phyloP scores from a whole-genome alignment of 2,888 invertebrate species.

The Corbicula japonica region DNA sequence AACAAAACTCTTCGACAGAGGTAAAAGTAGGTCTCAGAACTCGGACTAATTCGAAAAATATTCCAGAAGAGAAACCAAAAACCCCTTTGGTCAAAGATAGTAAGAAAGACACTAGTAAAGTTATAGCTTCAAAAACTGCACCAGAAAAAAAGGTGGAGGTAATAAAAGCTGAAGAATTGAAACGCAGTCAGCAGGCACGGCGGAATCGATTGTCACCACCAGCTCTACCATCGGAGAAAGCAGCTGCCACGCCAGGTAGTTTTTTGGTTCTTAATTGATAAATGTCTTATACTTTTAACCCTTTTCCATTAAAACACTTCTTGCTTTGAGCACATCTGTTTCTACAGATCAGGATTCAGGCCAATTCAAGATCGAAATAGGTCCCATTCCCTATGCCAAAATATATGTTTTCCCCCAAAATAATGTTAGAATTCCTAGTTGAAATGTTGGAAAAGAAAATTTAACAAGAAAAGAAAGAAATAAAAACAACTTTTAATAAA shows the following conservation, averaged over 20 bases:
- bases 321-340: too few relatives aligned
- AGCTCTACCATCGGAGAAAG: constrained; percentile 27
- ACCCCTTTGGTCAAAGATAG: constrained; percentile 42
- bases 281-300: background rate
- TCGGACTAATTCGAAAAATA: constrained; percentile 63
- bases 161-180: constrained; percentile 47
- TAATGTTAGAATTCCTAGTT: too few relatives aligned
- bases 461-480: too few relatives aligned
- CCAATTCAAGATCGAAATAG: too few relatives aligned
- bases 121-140: constrained; percentile 42
- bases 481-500: too few relatives aligned
- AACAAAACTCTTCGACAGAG: constrained; percentile 52
- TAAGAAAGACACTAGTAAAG: constrained; percentile 61
- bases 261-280: too few relatives aligned
- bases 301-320: too few relatives aligned
- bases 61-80: constrained; percentile 64
- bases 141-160: constrained; percentile 55
- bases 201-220: constrained; percentile 69
- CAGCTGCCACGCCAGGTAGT: constrained; percentile 10
- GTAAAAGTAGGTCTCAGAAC: constrained; percentile 69
- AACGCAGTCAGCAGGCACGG: constrained; percentile 46
- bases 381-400: too few relatives aligned
- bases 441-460: too few relatives aligned
- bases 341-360: too few relatives aligned
- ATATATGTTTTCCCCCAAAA: too few relatives aligned